A percentile compares a stretch with the other conserved stretches of the same genome.
Evolutionary conservation across 2,113 vertebrate genomes (phyloP).

Genomic region (Triplophysa tibetana): DNA sequence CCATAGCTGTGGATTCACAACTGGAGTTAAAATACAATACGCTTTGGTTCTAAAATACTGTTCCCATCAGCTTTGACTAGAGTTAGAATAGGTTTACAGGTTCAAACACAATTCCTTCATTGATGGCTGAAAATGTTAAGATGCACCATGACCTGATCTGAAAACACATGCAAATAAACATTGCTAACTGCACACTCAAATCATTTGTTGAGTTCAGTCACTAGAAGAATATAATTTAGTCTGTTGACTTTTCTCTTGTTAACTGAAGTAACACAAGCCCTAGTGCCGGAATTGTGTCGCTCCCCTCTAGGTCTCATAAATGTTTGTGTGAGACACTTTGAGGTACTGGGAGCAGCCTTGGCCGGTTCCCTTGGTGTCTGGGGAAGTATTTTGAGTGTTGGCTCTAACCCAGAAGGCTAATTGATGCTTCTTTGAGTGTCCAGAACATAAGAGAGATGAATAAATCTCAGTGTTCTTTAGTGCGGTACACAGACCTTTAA

Average conservation of each 20-base stretch:
- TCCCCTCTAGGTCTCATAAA: background rate
- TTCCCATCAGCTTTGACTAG: slow-evolving; percentile 2
- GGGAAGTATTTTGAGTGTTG: slow-evolving; percentile 30
- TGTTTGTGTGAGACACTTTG: slow-evolving; percentile 8
- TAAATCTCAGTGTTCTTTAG: background rate
- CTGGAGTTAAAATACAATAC: slow-evolving; percentile 12
- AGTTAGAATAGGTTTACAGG: background rate
- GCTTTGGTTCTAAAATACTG: background rate
- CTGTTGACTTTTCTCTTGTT: slow-evolving; percentile 8
- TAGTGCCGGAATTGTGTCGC: background rate
- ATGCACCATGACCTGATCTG: background rate
- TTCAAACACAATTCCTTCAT: background rate
- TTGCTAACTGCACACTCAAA: background rate
- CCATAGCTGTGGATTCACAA: slow-evolving; percentile 28
- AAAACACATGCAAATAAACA: background rate
- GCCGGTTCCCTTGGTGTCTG: slow-evolving; percentile 23
- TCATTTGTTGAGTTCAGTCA: background rate
- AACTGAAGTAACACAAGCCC: slow-evolving; percentile 13
- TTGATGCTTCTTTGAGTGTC: background rate
- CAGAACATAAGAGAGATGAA: background rate
- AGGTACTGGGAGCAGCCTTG: slow-evolving; percentile 27
- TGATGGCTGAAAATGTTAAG: background rate
- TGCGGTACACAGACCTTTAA: background rate
- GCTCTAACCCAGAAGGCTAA: slow-evolving; percentile 7
- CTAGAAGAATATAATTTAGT: background rate